These are phyloP conservation scores for Diprion similis DNA, from an alignment of 1,140 invertebrate species.

Conservation along the genomic window DNA sequence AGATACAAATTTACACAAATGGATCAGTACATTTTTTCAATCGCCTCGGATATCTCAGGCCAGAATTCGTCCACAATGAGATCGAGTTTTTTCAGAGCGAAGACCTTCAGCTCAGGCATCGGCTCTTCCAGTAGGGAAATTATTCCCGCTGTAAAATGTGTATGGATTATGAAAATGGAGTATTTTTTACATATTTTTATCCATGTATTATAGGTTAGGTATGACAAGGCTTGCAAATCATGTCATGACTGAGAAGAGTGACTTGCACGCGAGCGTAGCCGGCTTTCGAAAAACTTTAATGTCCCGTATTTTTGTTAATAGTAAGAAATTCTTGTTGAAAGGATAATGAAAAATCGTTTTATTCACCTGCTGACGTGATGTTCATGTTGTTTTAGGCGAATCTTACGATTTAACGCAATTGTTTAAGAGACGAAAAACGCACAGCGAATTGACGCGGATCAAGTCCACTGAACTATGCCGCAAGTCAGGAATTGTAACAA, in stretches of 20 bases:
- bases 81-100: constrained; percentile 90
- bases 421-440: not conserved
- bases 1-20: constrained; percentile 11
- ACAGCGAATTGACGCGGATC: too few species aligned
- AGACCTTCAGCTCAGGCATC: constrained; percentile 90
- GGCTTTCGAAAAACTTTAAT: constrained; percentile 35
- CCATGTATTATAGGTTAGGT: constrained; percentile 42
- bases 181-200: constrained; percentile 16
- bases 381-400: constrained; percentile 53
- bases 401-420: constrained; percentile 32
- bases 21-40: constrained; percentile 86
- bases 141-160: constrained; percentile 79
- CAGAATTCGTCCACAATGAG: constrained; percentile 97
- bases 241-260: constrained; percentile 16
- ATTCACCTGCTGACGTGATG: constrained; percentile 61
- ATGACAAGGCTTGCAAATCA: constrained; percentile 51
- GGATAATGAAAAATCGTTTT: constrained; percentile 11
- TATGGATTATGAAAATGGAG: constrained; percentile 9
- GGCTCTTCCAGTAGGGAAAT: constrained; percentile 95
- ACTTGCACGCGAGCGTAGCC: constrained; percentile 25
- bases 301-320: constrained; percentile 12
- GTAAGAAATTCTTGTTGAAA: constrained; percentile 8
- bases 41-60: constrained; percentile 98
- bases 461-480: too few species aligned
- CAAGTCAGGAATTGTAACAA: too few species aligned